These are phyloP conservation scores for Sesamia nonagrioides DNA, from an alignment of 1,140 invertebrate species.

Conservation along the genomic window DNA sequence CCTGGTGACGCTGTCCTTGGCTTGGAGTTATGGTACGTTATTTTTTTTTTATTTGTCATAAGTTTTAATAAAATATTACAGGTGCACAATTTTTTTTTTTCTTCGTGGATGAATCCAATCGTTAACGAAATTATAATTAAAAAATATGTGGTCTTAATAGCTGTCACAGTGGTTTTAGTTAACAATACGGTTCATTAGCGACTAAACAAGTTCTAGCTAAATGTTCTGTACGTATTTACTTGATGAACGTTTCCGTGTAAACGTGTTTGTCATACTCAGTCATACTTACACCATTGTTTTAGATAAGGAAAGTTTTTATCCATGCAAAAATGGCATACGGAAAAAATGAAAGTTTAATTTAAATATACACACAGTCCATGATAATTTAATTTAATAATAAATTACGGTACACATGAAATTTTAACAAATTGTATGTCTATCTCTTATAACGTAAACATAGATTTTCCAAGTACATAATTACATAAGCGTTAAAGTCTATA, in stretches of 20 bases:
- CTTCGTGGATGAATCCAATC: not conserved
- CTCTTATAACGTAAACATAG: too few relatives aligned
- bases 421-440: too few relatives aligned
- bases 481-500: too few relatives aligned
- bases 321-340: not conserved
- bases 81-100: too few relatives aligned
- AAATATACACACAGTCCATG: too few relatives aligned
- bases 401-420: too few relatives aligned
- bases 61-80: not conserved
- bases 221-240: not conserved
- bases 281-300: constrained; percentile 2
- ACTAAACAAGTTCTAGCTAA: not conserved
- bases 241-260: not conserved
- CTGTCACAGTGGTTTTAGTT: not conserved
- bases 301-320: not conserved
- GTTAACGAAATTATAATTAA: constrained; percentile 4
- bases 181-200: not conserved
- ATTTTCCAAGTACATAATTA: too few relatives aligned
- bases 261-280: constrained; percentile 8
- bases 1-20: constrained; percentile 15
- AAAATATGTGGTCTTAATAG: not conserved
- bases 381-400: too few relatives aligned
- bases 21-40: constrained; percentile 35
- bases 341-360: not conserved
- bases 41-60: not conserved